Base-by-base conservation (phyloP, 2,888 invertebrate genomes). In the Lysandra bellargus region DNA sequence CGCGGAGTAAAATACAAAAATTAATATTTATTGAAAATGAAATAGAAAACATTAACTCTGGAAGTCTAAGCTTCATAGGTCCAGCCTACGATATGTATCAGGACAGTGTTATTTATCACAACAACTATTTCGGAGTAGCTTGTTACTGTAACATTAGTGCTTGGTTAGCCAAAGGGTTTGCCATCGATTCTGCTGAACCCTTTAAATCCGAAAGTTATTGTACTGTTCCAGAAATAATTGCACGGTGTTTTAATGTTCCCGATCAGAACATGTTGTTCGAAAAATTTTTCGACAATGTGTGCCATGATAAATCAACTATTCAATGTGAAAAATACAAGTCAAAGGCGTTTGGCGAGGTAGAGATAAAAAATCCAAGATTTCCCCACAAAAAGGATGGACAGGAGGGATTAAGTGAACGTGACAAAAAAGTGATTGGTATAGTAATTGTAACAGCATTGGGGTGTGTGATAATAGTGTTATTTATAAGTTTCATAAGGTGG, bases 211-310 rank as follows among this genome's bases (percentile, higher is more conserved):
- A 96, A 78, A 97, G 96, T 85, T 96, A 93, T 84, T 97, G 97
- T 86, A 94, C 95, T 0, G 95, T 97, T 0, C 94, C 95, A 80
- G 90, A 94, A 80, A 88, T 95, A 72, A 89, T 97, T 33, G 95
- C 96, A 4, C 91, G 93, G 69, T 97, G 97, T 86, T 96, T 96
- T 85, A 95, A 96, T 81, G 92, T 96, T 7, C 95, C 95, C 0
- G 95, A 96, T 83, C 96, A 96, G 74, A 95, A 96, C 80, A 95
- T 96, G 86, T 88, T 95, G 79, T 95, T 97, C 85, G 87, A 92
- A 72, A 96, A 96, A 83, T 97, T 96, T 85, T 95, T 96, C 0
- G 92, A 95, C 72, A 89, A 95, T 74, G 95, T 96, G 23, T 97
- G 97, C 84, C 92, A 88, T 4, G 92, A 91, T 7, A 90, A 89